phyloP scores from a whole-genome alignment of 2,113 vertebrate genomes.

The Myrmecophaga tridactyla region DNA sequence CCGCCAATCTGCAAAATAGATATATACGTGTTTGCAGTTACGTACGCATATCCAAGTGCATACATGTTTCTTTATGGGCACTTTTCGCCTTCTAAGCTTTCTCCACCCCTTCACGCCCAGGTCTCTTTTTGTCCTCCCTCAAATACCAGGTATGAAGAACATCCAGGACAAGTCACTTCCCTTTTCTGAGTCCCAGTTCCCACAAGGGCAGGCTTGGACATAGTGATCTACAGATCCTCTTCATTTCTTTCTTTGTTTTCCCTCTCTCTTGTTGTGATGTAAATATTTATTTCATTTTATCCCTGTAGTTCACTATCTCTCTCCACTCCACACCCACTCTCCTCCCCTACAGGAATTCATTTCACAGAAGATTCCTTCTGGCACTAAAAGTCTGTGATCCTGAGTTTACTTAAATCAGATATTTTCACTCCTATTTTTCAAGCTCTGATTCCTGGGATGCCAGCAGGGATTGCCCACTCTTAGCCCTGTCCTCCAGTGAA shows the following conservation, averaged over 20 bases:
- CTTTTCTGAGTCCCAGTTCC: background rate
- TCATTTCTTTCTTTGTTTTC: background rate
- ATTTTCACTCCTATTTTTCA: background rate
- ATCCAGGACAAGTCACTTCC: background rate
- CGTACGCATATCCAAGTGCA: accelerated
- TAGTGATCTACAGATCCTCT: background rate
- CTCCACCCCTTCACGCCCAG: background rate
- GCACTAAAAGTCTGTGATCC: background rate
- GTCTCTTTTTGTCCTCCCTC: background rate
- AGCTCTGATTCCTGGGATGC: background rate
- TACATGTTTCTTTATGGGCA: background rate
- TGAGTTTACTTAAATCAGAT: background rate
- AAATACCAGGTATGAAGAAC: background rate
- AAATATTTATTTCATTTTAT: background rate
- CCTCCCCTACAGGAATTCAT: background rate
- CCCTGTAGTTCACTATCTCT: background rate
- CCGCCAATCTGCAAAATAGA: background rate
- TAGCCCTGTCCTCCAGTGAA: background rate
- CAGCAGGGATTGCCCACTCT: background rate
- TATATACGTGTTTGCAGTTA: background rate
- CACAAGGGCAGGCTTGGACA: background rate
- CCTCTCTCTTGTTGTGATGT: background rate
- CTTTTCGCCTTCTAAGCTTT: background rate
- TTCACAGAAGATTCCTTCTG: background rate
- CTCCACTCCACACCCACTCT: background rate